Conservation (phyloP, 2,113 vertebrate genomes). For the Proteles cristata region DNA sequence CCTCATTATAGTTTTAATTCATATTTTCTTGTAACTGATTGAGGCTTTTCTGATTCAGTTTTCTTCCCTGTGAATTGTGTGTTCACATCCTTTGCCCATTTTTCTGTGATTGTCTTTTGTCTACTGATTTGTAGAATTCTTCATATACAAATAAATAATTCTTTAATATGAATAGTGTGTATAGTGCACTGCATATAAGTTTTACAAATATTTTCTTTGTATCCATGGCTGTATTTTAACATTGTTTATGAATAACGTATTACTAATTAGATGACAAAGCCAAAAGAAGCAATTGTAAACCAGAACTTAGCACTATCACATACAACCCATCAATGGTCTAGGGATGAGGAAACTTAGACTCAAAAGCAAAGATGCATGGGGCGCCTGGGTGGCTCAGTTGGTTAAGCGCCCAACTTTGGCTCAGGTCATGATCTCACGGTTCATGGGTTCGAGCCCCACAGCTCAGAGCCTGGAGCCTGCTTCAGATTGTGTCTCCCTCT, state of each 20-base stretch:
- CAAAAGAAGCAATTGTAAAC: not conserved
- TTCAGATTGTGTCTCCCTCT: too few relatives aligned
- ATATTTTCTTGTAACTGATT: not conserved
- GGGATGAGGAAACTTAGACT: not conserved
- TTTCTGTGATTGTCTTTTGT: not conserved
- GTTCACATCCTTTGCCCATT: not conserved
- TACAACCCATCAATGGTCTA: not conserved
- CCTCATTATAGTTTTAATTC: not conserved
- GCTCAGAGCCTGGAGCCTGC: too few relatives aligned
- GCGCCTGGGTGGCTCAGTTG: too few relatives aligned
- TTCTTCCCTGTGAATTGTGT: not conserved
- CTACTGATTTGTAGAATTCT: not conserved
- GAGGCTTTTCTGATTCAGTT: not conserved
- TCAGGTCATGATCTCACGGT: too few relatives aligned
- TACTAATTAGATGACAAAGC: not conserved
- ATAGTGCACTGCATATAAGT: constrained; percentile 13
- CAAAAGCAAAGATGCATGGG: not conserved
- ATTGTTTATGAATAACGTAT: not conserved
- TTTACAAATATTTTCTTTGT: not conserved
- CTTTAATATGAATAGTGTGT: not conserved
- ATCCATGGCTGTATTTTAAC: not conserved
- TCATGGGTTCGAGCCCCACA: too few relatives aligned
- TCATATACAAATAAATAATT: not conserved
- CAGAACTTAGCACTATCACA: not conserved
- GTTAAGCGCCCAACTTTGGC: too few relatives aligned